Percentiles rank a stretch among this genome's conserved stretches.
Evolutionary conservation across 35 echinoderm and acorn worm species (phyloP).

Genomic region (Heliocidaris erythrogramma): DNA sequence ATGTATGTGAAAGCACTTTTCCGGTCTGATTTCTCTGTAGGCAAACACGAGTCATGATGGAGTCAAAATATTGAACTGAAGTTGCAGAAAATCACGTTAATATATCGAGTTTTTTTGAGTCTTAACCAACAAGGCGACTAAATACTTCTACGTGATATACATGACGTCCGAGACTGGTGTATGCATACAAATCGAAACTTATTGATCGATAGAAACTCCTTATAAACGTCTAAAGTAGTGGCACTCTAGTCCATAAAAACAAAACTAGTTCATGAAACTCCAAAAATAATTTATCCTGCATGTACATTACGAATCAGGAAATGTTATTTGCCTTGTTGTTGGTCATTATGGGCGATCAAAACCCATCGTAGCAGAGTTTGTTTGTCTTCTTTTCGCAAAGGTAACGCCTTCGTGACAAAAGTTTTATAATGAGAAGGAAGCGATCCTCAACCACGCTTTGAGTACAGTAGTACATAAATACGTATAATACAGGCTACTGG

Average conservation of each 20-base stretch:
- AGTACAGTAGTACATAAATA: not conserved
- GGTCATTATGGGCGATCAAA: not conserved
- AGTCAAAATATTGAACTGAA: no score
- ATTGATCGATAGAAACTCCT: not conserved
- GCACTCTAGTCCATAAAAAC: not conserved
- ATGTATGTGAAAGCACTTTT: no score
- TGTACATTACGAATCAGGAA: not conserved
- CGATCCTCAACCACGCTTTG: not conserved
- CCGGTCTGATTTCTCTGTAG: no score
- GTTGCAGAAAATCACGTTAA: no score
- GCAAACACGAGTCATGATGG: no score
- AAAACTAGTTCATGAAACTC: not conserved
- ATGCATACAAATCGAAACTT: slow-evolving; percentile 11
- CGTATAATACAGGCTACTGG: not conserved
- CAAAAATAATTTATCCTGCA: not conserved
- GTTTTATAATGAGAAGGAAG: not conserved
- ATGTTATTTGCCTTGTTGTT: not conserved
- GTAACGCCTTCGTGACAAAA: not conserved
- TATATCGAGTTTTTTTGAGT: no score
- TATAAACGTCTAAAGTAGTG: not conserved
- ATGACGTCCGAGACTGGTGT: not conserved
- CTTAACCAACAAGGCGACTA: no score
- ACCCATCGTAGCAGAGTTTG: not conserved
- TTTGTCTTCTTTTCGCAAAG: not conserved
- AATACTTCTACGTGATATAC: not conserved